A percentile compares a stretch with the other conserved stretches of the same genome.
These are phyloP conservation scores for Pyrochroa serraticornis DNA, from an alignment of 2,888 invertebrate species.

Conservation along the genomic window DNA sequence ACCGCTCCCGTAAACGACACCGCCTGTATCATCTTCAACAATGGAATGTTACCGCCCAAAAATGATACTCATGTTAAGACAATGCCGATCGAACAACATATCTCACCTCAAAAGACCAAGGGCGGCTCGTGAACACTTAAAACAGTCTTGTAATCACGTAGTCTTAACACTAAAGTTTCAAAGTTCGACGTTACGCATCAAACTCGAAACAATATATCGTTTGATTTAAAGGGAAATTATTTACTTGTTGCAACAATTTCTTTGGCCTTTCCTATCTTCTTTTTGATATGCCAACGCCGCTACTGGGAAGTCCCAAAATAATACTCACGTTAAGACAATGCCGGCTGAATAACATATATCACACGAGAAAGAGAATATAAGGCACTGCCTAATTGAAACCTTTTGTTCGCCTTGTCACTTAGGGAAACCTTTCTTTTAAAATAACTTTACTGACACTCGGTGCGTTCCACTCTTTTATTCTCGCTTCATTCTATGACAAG, in stretches of 20 bases:
- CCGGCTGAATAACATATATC: constrained; percentile 11
- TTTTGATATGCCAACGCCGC: background rate
- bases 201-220: background rate
- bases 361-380: constrained; percentile 21
- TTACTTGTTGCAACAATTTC: background rate
- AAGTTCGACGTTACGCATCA: background rate
- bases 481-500: background rate
- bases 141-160: background rate
- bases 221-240: background rate
- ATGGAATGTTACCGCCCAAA: constrained; percentile 30
- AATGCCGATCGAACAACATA: constrained; percentile 29
- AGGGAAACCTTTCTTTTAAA: constrained; percentile 25
- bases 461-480: background rate
- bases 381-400: constrained; percentile 33
- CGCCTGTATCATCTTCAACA: constrained; percentile 19
- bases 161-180: background rate
- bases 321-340: constrained; percentile 18
- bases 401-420: constrained; percentile 30
- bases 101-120: constrained; percentile 19
- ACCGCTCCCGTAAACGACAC: constrained; percentile 23
- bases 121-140: constrained; percentile 2
- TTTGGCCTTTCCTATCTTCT: background rate
- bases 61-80: constrained; percentile 34
- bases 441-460: constrained; percentile 3
- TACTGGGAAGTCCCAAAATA: background rate